Evolutionary conservation across 2,113 vertebrate species (phyloP), one percentile per base, ranked within the genome.

Genomic region (Syrrhaptes paradoxus): DNA sequence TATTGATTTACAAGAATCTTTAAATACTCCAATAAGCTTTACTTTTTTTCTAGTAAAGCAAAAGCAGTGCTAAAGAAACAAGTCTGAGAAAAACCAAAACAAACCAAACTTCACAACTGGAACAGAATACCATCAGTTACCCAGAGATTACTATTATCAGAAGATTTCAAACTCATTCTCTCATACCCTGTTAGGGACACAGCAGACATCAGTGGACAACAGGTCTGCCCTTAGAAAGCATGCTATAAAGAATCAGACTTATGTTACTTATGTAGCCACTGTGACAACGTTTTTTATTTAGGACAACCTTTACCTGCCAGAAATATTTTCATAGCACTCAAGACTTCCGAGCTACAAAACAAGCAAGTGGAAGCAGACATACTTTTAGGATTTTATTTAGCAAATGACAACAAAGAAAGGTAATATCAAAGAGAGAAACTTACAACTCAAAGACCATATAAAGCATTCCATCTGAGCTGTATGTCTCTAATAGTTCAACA

Each of bases 381-480:
- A 86, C n/a, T 51, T 84, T 24, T 24, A 74, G 10, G 41, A 66
- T 66, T 92, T 62, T 77, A 55, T 51, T 88, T 57, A 85, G 89
- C 36, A 87, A 88, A 94, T 29, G 46, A 62, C 51, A 91, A 36
- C 28, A 48, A 36, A 76, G 15, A 49, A 76, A 62, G 10, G 48
- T 36, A 83, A 94, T 97, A 95, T 51, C 72, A 83, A 95, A n/a
- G 57, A 88, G 58, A 74, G 55, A 95, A 89, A 99, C 99, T 99
- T 98, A 99, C 99, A 99, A 99, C 98, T 99, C 99, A 68, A 99
- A 99, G 81, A 99, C 99, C 99, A 99, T 99, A 97, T 99, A 99
- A 97, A 99, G 99, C 99, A 99, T 99, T 96, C 99, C 99, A 97
- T 99, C 99, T 55, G 99, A 99, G 97, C 99, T 99, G 98, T 99